Conservation (phyloP, 2,888 invertebrate genomes). For the Pollenia griseotomentosa region DNA sequence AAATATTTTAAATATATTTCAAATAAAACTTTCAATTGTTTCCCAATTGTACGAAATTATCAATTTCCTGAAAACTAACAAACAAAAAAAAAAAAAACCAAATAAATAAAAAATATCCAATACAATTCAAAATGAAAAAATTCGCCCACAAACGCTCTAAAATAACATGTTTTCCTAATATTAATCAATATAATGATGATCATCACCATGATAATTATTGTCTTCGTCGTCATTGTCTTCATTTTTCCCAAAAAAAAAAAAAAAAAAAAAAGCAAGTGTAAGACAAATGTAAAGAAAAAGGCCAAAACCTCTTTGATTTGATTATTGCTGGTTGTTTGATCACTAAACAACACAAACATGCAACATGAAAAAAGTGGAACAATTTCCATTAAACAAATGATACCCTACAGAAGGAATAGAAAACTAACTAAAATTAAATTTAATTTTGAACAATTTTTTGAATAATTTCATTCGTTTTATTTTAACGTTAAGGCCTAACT, state of each 20-base stretch:
- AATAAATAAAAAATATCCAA: conserved; percentile 2
- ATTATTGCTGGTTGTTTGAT: conserved; percentile 24
- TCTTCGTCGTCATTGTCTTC: not conserved
- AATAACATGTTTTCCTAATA: conserved; percentile 40
- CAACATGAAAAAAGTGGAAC: not conserved
- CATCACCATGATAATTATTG: conserved; percentile 27
- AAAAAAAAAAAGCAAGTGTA: not conserved
- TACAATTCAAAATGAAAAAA: not conserved
- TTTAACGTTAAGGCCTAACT: too few species aligned
- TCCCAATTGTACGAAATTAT: conserved; percentile 23
- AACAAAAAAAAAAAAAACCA: not conserved
- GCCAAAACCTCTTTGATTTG: conserved; percentile 30
- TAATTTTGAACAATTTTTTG: too few species aligned
- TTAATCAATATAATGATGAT: conserved; percentile 18
- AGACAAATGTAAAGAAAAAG: not conserved
- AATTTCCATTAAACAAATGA: not conserved
- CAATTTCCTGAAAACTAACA: conserved; percentile 40
- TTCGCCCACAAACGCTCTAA: conserved; percentile 43
- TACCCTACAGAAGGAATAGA: conserved; percentile 4
- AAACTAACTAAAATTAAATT: too few species aligned
- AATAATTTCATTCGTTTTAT: too few species aligned
- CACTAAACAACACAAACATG: not conserved
- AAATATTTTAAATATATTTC: not conserved
- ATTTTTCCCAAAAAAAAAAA: not conserved
- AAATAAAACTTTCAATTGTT: conserved; percentile 28